Evolutionary conservation across 2,113 vertebrate species (phyloP).

Genomic region (Nestor notabilis): DNA sequence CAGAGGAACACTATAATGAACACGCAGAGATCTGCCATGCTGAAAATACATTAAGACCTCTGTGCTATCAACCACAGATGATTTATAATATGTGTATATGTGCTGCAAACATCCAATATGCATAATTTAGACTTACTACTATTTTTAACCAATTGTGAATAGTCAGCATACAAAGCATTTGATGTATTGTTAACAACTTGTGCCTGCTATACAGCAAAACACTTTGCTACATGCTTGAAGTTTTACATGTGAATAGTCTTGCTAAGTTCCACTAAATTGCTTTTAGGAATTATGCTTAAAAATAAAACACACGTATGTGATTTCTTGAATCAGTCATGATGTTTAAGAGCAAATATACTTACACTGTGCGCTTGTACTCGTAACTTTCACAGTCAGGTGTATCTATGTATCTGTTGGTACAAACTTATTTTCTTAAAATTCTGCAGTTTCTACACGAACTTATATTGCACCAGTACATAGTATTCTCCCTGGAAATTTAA

Average conservation of each 20-base stretch:
- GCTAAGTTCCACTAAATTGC: not conserved
- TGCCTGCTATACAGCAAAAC: not conserved
- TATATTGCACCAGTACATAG: not conserved
- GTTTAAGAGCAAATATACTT: not conserved
- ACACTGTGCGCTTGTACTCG: not conserved
- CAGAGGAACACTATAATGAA: not conserved
- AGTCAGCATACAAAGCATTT: not conserved
- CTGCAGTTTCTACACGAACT: not conserved
- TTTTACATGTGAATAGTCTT: not conserved
- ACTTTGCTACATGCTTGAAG: not conserved
- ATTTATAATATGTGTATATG: not conserved
- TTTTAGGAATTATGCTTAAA: not conserved
- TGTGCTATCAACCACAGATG: not conserved
- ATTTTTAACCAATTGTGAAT: not conserved
- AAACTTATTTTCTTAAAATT: not conserved
- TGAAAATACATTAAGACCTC: not conserved
- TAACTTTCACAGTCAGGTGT: not conserved
- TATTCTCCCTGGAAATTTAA: not conserved
- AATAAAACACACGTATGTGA: fast-evolving
- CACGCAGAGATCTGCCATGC: not conserved
- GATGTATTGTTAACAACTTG: not conserved
- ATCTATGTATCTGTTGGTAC: not conserved
- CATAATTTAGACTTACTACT: not conserved
- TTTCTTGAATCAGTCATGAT: not conserved
- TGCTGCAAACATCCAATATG: not conserved